Percentiles rank a stretch among this genome's conserved stretches.
Evolutionary conservation across 2,113 vertebrate species (phyloP).

Genomic region (Callospermophilus lateralis): DNA sequence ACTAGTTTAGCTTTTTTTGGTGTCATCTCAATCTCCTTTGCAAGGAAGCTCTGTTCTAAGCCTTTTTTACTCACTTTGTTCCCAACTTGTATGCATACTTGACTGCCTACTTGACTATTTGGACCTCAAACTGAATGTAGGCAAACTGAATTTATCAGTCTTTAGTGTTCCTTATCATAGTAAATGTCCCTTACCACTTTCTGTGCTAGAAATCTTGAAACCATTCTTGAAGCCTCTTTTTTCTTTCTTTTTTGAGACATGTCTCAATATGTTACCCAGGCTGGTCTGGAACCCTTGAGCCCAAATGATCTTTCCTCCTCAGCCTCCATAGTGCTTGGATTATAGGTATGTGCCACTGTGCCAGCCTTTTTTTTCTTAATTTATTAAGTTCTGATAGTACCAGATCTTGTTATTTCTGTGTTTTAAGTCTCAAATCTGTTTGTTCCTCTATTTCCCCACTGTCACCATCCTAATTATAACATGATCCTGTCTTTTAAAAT

Average conservation of each 20-base stretch:
- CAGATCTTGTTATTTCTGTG: not conserved
- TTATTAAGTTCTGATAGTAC: not conserved
- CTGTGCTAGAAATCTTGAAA: slow-evolving; percentile 34
- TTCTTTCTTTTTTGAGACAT: too few species aligned
- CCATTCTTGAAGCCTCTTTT: not conserved
- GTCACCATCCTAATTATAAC: slow-evolving; percentile 18
- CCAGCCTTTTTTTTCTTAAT: not conserved
- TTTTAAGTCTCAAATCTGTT: slow-evolving; percentile 40
- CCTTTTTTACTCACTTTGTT: not conserved
- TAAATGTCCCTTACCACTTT: not conserved
- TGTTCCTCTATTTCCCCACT: not conserved
- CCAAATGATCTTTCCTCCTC: not conserved
- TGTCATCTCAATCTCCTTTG: not conserved
- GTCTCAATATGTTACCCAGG: too few species aligned
- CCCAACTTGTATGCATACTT: not conserved
- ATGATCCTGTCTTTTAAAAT: slow-evolving; percentile 48
- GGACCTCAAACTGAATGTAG: slow-evolving; percentile 5
- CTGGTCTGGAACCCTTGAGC: not conserved
- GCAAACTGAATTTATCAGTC: slow-evolving; percentile 58
- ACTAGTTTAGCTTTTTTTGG: not conserved
- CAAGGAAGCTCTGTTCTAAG: not conserved
- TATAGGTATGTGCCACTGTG: not conserved
- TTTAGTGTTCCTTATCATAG: slow-evolving; percentile 43
- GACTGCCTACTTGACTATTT: not conserved
- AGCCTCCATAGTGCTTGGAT: not conserved